These are phyloP conservation scores for Eclectus roratus DNA, from an alignment of 2,113 vertebrate genomes.

Conservation along the genomic window DNA sequence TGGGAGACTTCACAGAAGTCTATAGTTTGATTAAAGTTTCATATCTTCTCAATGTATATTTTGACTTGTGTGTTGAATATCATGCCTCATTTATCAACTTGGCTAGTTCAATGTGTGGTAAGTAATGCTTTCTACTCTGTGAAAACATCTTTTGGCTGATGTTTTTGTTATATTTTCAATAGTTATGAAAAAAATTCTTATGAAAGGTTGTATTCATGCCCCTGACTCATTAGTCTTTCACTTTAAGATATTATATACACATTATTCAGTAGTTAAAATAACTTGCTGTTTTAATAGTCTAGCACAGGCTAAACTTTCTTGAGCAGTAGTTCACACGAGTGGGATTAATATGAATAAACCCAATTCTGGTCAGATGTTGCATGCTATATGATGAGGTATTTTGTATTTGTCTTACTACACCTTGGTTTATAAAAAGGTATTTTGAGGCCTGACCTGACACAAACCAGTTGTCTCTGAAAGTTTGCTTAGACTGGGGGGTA, in stretches of 20 bases:
- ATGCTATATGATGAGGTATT: background rate
- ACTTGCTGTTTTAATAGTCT: background rate
- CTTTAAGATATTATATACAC: background rate
- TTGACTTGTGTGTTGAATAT: background rate
- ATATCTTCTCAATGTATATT: background rate
- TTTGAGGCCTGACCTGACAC: background rate
- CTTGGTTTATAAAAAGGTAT: background rate
- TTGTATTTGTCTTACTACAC: background rate
- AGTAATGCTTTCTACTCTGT: background rate
- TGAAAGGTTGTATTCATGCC: background rate
- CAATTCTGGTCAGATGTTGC: background rate
- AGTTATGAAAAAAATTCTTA: background rate
- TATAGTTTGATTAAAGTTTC: background rate
- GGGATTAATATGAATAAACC: background rate
- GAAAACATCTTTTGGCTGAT: background rate
- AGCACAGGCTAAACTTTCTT: background rate
- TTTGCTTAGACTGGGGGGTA: background rate
- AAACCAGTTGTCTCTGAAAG: background rate
- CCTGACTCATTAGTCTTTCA: background rate
- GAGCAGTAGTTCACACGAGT: background rate
- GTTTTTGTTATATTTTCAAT: background rate
- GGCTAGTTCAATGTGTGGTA: background rate
- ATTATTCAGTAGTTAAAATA: background rate
- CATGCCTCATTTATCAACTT: background rate
- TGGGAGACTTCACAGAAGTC: background rate